Percentiles rank a stretch among this genome's conserved stretches.
These are phyloP conservation scores for Plecturocebus donacophilus DNA, from an alignment of 2,113 vertebrate species.

Conservation along the genomic window DNA sequence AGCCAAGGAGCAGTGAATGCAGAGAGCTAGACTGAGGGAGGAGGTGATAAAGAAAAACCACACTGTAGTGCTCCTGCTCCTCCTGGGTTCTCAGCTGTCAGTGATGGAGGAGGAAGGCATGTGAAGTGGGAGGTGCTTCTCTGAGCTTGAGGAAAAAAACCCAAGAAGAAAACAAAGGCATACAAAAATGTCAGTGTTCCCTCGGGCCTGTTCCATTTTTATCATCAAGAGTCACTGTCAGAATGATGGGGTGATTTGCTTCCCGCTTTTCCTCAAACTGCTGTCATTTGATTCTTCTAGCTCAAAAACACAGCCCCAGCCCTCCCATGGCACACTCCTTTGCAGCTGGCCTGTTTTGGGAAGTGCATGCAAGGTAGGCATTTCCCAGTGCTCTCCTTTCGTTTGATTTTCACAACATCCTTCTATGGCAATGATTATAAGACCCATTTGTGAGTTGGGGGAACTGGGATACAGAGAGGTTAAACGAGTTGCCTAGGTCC, in stretches of 20 bases:
- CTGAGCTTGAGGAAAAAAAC: not conserved
- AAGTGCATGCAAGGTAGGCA: not conserved
- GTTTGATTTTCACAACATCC: constrained; percentile 24
- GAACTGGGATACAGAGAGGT: not conserved
- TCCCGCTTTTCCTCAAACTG: constrained; percentile 6
- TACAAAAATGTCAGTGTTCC: constrained; percentile 25
- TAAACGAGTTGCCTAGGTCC: not conserved
- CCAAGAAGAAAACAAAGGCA: constrained; percentile 44
- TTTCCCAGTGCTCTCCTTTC: constrained; percentile 56
- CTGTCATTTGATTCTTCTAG: constrained; percentile 18
- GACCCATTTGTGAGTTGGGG: not conserved
- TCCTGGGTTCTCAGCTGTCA: not conserved
- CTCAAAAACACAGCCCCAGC: not conserved
- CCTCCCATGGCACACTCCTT: not conserved
- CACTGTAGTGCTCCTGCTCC: not conserved
- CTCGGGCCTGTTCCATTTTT: constrained; percentile 48
- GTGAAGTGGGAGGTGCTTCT: constrained; percentile 32
- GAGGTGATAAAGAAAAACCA: constrained; percentile 33
- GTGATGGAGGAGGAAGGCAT: not conserved
- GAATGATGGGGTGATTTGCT: constrained; percentile 36
- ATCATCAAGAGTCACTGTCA: not conserved
- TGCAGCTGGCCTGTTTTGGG: not conserved
- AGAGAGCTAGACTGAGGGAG: constrained; percentile 52
- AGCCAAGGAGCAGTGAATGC: not conserved
- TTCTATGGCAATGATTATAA: not conserved